Evolutionary conservation across 2,888 invertebrate species (phyloP).

Genomic region (Ectemnius cavifrons): DNA sequence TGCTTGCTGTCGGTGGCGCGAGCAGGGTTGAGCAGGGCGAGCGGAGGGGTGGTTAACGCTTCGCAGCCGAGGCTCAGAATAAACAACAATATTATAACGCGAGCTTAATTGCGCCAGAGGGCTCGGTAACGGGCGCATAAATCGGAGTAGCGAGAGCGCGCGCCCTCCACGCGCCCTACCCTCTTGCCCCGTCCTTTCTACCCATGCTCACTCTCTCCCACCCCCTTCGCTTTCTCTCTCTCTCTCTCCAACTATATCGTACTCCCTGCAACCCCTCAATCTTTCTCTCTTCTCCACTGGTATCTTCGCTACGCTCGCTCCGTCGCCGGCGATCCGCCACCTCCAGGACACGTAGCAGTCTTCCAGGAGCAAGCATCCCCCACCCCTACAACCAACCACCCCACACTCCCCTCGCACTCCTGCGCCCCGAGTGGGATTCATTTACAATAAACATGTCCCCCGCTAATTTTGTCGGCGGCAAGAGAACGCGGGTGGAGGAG

Average conservation of each 20-base stretch:
- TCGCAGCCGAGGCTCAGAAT: slow-evolving; percentile 72
- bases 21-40: slow-evolving; percentile 47
- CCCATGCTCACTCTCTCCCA: background rate
- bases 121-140: slow-evolving; percentile 75
- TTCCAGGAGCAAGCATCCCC: slow-evolving; percentile 26
- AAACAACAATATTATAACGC: slow-evolving; percentile 78
- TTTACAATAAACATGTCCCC: slow-evolving; percentile 77
- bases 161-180: slow-evolving; percentile 41
- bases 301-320: slow-evolving; percentile 31
- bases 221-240: slow-evolving; percentile 14
- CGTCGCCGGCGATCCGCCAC: slow-evolving; percentile 17
- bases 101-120: slow-evolving; percentile 77
- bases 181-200: background rate
- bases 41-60: slow-evolving; percentile 68
- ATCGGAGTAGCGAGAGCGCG: slow-evolving; percentile 68
- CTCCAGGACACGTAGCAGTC: slow-evolving; percentile 59
- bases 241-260: slow-evolving; percentile 24
- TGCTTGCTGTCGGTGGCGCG: slow-evolving; percentile 25
- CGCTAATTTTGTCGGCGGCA: slow-evolving; percentile 72
- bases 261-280: background rate
- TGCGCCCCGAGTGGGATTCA: slow-evolving; percentile 70
- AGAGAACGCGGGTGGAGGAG: slow-evolving; percentile 21
- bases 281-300: no score
- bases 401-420: slow-evolving; percentile 49
- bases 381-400: slow-evolving; percentile 19